These are phyloP conservation scores for Atrina japonica DNA, from an alignment of 2,888 invertebrate genomes.

Conservation along the genomic window DNA sequence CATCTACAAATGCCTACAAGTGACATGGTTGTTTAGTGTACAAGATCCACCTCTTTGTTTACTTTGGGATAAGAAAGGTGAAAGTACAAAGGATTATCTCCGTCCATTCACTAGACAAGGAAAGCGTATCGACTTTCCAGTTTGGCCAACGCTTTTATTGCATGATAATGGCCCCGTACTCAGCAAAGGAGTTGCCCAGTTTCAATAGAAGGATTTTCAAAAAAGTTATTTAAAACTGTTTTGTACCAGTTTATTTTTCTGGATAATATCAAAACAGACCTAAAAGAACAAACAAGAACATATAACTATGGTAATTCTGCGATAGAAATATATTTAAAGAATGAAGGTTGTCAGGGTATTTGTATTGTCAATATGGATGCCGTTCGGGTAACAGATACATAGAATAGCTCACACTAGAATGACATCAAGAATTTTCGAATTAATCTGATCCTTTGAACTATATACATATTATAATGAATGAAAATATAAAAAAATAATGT, in stretches of 20 bases:
- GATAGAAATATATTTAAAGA: too few relatives aligned
- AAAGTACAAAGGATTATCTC: slow-evolving; percentile 1
- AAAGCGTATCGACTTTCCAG: slow-evolving; percentile 3
- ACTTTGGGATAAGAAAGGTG: slow-evolving; percentile 13
- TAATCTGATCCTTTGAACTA: too few relatives aligned
- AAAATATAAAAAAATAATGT: too few relatives aligned
- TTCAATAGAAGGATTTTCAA: too few relatives aligned
- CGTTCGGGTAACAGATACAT: too few relatives aligned
- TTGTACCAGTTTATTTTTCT: background rate
- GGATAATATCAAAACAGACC: background rate
- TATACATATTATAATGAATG: too few relatives aligned
- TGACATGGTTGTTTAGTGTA: slow-evolving; percentile 33
- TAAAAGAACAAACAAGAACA: background rate
- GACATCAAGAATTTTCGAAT: too few relatives aligned
- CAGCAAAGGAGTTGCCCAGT: slow-evolving; percentile 16
- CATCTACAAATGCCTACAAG: slow-evolving; percentile 21
- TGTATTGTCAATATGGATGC: too few relatives aligned
- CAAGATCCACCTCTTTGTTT: slow-evolving; percentile 32
- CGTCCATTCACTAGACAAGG: slow-evolving; percentile 2
- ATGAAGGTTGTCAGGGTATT: too few relatives aligned
- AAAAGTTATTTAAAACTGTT: too few relatives aligned
- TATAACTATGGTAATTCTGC: background rate
- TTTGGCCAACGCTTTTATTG: slow-evolving; percentile 20
- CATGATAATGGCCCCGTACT: slow-evolving; percentile 13
- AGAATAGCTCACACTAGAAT: too few relatives aligned